Percentiles rank a stretch among this genome's conserved stretches.
phyloP scores from a whole-genome alignment of 1,140 invertebrate genomes.

The Sycobia sp. region DNA sequence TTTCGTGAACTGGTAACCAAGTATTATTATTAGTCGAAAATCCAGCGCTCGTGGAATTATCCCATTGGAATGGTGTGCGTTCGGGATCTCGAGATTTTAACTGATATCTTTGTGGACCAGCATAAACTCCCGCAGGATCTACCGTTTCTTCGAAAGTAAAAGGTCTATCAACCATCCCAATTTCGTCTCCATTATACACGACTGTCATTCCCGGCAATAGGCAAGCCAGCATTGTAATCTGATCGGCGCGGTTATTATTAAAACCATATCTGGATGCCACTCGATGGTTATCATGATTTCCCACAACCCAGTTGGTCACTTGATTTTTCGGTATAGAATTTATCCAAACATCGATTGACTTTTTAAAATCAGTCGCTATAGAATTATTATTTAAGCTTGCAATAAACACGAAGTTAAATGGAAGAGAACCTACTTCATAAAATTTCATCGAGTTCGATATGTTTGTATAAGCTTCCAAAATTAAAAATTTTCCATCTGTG shows the following conservation, averaged over 20 bases:
- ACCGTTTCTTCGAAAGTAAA: conserved; percentile 61
- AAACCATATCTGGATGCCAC: conserved; percentile 33
- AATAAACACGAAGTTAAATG: conserved; percentile 67
- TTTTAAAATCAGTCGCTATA: conserved; percentile 52
- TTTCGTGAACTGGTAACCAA: conserved; percentile 67
- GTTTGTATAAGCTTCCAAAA: conserved; percentile 64
- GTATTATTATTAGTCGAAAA: conserved; percentile 59
- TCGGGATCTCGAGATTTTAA: conserved; percentile 66
- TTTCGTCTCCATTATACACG: conserved; percentile 78
- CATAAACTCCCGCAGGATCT: conserved; percentile 57
- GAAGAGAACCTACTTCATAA: conserved; percentile 64
- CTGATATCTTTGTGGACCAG: conserved; percentile 51
- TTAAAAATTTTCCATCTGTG: conserved; percentile 47
- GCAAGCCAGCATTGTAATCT: conserved; percentile 67
- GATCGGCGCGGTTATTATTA: conserved; percentile 65
- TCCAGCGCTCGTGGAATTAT: conserved; percentile 65
- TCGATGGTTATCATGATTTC: conserved; percentile 39
- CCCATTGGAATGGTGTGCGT: conserved; percentile 82
- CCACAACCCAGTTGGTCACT: conserved; percentile 62
- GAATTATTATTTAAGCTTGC: conserved; percentile 48
- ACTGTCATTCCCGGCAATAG: conserved; percentile 71
- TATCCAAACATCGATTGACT: conserved; percentile 59
- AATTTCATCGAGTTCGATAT: conserved; percentile 62
- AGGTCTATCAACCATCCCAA: conserved; percentile 74
- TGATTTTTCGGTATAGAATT: conserved; percentile 53